phyloP scores from a whole-genome alignment of 2,888 invertebrate genomes.

The Helleia helle region DNA sequence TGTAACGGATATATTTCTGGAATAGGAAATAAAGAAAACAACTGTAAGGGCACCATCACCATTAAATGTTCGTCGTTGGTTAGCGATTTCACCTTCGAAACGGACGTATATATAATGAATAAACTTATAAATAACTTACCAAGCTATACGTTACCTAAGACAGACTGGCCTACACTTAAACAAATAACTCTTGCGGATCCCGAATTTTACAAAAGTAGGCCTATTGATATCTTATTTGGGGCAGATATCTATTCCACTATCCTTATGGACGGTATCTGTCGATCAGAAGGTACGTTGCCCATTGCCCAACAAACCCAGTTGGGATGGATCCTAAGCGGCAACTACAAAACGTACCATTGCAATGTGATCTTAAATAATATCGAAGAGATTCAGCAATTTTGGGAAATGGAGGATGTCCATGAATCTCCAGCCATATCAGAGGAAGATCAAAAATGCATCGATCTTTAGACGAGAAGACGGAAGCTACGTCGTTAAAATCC shows the following conservation, averaged over 20 bases:
- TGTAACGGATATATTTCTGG: no score
- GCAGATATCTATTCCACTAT: no score
- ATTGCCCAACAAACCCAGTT: conserved; percentile 19
- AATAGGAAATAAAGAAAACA: conserved; percentile 15
- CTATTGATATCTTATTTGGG: no score
- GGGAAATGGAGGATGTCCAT: conserved; percentile 13
- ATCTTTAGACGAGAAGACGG: conserved; percentile 8
- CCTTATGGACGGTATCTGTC: no score
- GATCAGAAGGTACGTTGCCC: no score
- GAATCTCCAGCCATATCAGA: conserved; percentile 2
- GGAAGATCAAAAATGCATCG: conserved; percentile 5
- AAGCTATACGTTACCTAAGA: conserved; percentile 4
- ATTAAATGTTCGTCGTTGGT: conserved; percentile 10
- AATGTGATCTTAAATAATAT: conserved; percentile 12
- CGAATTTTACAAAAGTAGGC: no score
- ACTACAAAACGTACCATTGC: background rate
- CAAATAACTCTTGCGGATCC: no score
- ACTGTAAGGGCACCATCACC: conserved; percentile 15
- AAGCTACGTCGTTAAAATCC: no score
- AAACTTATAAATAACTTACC: conserved; percentile 15
- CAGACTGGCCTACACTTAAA: conserved; percentile 11
- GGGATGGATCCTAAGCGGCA: conserved; percentile 21
- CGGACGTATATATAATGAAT: conserved; percentile 13
- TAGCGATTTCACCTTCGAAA: conserved; percentile 10
- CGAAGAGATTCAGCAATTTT: no score